A percentile compares a stretch with the other conserved stretches of the same genome.
phyloP scores from a whole-genome alignment of 2,888 invertebrate species.

The Mechanitis messenoides region DNA sequence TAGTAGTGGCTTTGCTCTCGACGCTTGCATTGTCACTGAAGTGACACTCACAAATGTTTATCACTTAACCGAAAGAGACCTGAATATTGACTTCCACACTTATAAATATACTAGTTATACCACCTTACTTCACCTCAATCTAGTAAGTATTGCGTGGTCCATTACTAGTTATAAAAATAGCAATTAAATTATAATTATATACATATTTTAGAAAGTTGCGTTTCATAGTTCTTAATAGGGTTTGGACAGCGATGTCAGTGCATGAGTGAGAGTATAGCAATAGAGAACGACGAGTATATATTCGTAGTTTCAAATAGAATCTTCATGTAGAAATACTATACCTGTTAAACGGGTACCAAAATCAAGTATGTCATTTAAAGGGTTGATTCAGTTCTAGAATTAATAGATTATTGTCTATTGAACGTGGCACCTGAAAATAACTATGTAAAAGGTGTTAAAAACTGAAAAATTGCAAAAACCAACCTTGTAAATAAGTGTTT shows the following conservation, averaged over 20 bases:
- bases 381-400: too few species aligned
- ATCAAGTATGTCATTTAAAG: too few species aligned
- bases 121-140: slow-evolving; percentile 12
- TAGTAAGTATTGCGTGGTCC: neutral
- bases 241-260: too few species aligned
- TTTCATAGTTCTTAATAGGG: neutral
- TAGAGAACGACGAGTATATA: too few species aligned
- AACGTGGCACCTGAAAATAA: too few species aligned
- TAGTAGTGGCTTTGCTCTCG: slow-evolving; percentile 34
- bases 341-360: neutral
- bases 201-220: neutral
- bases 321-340: too few species aligned
- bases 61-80: slow-evolving; percentile 50
- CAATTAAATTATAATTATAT: neutral
- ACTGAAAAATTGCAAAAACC: slow-evolving; percentile 23
- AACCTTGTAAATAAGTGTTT: slow-evolving; percentile 51
- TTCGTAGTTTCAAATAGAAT: neutral
- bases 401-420: too few species aligned
- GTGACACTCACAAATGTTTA: slow-evolving; percentile 65
- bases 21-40: slow-evolving; percentile 56
- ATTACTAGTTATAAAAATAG: neutral
- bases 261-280: neutral
- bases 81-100: slow-evolving; percentile 34
- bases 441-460: too few species aligned
- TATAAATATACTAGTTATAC: slow-evolving; percentile 28